Conservation (phyloP, 2,888 invertebrate species). For the Clusia tigrina region DNA sequence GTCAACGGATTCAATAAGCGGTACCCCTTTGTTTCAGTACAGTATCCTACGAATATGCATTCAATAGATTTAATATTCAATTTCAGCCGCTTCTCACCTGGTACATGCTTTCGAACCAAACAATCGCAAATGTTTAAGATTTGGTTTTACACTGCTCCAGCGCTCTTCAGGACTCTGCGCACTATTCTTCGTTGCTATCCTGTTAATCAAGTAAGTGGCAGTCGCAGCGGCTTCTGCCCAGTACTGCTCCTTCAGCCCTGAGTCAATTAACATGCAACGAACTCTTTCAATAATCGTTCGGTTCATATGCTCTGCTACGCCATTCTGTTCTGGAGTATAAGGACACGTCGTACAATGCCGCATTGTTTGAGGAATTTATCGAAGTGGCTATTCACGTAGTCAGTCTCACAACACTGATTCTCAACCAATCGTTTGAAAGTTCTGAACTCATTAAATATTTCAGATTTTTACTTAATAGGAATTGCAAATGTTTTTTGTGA, state of each 20-base stretch:
- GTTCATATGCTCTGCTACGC: not conserved
- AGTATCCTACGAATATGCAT: no score
- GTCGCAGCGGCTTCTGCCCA: not conserved
- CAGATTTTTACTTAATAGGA: not conserved
- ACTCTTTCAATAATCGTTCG: constrained; percentile 11
- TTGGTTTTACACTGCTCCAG: no score
- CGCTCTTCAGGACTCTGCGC: not conserved
- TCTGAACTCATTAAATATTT: not conserved
- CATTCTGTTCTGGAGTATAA: constrained; percentile 5
- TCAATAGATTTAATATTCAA: no score
- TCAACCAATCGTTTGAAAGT: not conserved
- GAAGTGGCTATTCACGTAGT: not conserved
- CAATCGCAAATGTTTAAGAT: no score
- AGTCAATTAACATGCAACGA: constrained; percentile 7
- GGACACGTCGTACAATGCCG: not conserved
- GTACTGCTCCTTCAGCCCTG: not conserved
- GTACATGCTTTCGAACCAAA: no score
- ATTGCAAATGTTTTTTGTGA: not conserved
- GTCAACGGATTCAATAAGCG: no score
- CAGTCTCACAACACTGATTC: constrained; percentile 2
- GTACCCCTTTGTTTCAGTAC: no score
- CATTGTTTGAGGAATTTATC: not conserved
- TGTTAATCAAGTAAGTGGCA: no score
- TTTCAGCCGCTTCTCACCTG: no score
- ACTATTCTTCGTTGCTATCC: not conserved